Conservation (phyloP, 2,888 invertebrate species). For the Gisinianus flammeolus region DNA sequence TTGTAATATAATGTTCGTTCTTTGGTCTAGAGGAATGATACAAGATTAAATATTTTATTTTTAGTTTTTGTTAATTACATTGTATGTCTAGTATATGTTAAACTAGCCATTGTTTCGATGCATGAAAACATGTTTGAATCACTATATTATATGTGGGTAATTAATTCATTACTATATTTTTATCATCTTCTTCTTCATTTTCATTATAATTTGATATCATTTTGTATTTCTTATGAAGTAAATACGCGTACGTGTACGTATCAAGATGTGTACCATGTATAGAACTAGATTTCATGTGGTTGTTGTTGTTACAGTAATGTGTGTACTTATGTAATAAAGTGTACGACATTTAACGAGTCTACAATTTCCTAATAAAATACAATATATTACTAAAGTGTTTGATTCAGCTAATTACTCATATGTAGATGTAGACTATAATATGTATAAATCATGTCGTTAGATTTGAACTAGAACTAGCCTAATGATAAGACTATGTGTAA, state of each 20-base stretch:
- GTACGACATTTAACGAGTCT: too few species aligned
- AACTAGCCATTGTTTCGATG: not conserved
- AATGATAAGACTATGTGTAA: not conserved
- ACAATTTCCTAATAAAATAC: too few species aligned
- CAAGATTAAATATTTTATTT: not conserved
- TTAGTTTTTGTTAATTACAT: not conserved
- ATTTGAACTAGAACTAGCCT: not conserved
- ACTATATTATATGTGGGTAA: not conserved
- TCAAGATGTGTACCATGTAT: not conserved
- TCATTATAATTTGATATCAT: not conserved
- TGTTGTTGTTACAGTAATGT: not conserved
- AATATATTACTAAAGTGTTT: not conserved
- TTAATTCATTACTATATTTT: not conserved
- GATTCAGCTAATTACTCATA: not conserved
- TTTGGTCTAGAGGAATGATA: slow-evolving; percentile 8
- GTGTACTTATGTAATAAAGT: too few species aligned
- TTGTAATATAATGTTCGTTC: slow-evolving; percentile 1
- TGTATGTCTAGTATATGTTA: not conserved
- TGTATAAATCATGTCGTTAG: not conserved
- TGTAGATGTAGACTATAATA: not conserved
- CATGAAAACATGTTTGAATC: not conserved
- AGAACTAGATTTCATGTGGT: not conserved
- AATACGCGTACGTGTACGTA: not conserved
- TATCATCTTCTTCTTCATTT: not conserved
- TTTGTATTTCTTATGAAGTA: not conserved